These are phyloP conservation scores for Epirrhoe alternata DNA, from an alignment of 2,888 invertebrate genomes.

Conservation along the genomic window DNA sequence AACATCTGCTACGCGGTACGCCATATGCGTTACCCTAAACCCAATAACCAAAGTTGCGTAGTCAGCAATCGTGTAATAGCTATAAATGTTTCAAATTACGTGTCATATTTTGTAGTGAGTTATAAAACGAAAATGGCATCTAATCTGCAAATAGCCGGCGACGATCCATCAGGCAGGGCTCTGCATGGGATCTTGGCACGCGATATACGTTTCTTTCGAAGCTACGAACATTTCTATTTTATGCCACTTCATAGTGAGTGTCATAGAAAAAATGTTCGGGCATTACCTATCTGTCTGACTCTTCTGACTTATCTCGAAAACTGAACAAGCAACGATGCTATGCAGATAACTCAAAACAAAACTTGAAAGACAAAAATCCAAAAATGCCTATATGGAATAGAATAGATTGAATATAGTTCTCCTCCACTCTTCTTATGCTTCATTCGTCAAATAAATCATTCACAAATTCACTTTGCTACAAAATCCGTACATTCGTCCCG, in stretches of 20 bases:
- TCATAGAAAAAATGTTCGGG: not conserved
- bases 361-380: too few species aligned
- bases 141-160: constrained; percentile 17
- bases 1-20: not conserved
- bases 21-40: constrained; percentile 1
- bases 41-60: not conserved
- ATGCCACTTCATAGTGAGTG: not conserved
- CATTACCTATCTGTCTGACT: not conserved
- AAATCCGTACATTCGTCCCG: not conserved
- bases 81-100: not conserved
- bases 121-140: constrained; percentile 23
- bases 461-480: not conserved
- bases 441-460: not conserved
- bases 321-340: too few species aligned
- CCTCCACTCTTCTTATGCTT: too few species aligned
- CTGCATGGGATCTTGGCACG: constrained; percentile 33
- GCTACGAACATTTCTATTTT: not conserved
- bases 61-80: not conserved
- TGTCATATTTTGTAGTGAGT: constrained; percentile 10
- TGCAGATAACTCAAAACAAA: too few species aligned
- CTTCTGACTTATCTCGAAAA: not conserved
- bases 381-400: too few species aligned
- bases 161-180: constrained; percentile 20
- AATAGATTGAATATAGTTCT: too few species aligned
- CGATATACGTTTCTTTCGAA: constrained; percentile 18